Evolutionary conservation across 2,888 invertebrate species (phyloP).

Genomic region (Rhogogaster chlorosoma): DNA sequence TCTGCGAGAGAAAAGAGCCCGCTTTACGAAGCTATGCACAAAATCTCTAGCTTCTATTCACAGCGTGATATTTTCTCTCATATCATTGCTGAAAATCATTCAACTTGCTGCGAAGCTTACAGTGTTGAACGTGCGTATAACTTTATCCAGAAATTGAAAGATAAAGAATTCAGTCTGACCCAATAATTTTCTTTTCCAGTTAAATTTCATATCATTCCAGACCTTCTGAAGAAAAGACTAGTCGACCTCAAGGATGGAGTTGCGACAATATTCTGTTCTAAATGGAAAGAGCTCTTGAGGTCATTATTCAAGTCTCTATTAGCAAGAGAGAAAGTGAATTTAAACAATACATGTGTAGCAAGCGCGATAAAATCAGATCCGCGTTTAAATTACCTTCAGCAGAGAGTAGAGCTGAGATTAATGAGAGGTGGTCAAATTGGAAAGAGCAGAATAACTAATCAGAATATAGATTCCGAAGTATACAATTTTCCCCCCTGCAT

Average conservation of each 20-base stretch:
- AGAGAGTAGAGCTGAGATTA: conserved; percentile 62
- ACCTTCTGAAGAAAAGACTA: conserved; percentile 79
- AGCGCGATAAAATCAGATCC: conserved; percentile 62
- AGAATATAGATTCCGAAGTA: conserved; percentile 77
- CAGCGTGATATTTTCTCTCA: conserved; percentile 66
- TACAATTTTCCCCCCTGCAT: conserved; percentile 84
- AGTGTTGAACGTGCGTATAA: conserved; percentile 64
- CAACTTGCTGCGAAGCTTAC: conserved; percentile 62
- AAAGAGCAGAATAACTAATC: conserved; percentile 63
- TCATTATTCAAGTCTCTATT: conserved; percentile 79
- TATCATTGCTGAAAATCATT: conserved; percentile 63
- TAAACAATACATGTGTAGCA: conserved; percentile 52
- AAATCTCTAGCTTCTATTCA: conserved; percentile 62
- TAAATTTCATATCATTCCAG: conserved; percentile 80
- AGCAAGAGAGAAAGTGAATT: conserved; percentile 59
- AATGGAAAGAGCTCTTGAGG: conserved; percentile 80
- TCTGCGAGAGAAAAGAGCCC: conserved; percentile 43
- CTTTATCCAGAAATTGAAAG: not conserved
- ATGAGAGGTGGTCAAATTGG: conserved; percentile 55
- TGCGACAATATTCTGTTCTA: conserved; percentile 80
- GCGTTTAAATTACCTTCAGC: conserved; percentile 64
- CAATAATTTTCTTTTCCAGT: conserved; percentile 76
- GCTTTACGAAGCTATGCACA: conserved; percentile 62
- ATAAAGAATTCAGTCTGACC: conserved; percentile 57
- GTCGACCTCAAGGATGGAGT: conserved; percentile 80